Evolutionary conservation across 2,797 vertebrate species (phyloP).

Genomic region (Smutsia temminckii): DNA sequence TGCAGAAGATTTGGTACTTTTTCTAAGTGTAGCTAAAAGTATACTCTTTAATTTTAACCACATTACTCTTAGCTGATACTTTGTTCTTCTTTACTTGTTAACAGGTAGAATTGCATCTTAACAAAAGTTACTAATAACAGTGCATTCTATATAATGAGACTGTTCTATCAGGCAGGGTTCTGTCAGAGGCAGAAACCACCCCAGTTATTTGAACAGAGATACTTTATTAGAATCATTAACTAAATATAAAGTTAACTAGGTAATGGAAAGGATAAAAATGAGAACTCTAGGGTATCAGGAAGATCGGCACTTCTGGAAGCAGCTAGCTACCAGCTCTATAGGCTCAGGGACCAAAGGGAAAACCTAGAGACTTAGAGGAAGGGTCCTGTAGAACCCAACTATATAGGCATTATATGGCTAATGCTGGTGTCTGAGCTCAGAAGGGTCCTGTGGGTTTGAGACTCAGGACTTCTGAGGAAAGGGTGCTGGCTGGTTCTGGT

Average conservation of each 20-base stretch:
- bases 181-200: neutral
- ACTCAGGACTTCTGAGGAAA: neutral
- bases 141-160: neutral
- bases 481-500: neutral
- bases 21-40: neutral
- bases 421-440: neutral
- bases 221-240: constrained; percentile 35
- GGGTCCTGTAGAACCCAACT: neutral
- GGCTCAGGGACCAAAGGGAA: neutral
- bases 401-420: neutral
- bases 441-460: neutral
- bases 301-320: neutral
- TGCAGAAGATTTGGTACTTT: neutral
- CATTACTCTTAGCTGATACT: neutral
- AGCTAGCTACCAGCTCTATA: neutral
- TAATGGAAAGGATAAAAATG: constrained; percentile 39
- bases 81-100: constrained; percentile 21
- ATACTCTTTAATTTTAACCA: constrained; percentile 18
- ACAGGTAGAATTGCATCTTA: neutral
- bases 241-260: neutral
- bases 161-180: neutral
- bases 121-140: neutral
- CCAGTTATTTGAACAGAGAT: neutral
- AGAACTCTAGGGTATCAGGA: neutral
- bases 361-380: constrained; percentile 1